Percentiles rank a stretch among this genome's conserved stretches.
These are phyloP conservation scores for Harmothoe impar DNA, from an alignment of 2,888 invertebrate species.

Conservation along the genomic window DNA sequence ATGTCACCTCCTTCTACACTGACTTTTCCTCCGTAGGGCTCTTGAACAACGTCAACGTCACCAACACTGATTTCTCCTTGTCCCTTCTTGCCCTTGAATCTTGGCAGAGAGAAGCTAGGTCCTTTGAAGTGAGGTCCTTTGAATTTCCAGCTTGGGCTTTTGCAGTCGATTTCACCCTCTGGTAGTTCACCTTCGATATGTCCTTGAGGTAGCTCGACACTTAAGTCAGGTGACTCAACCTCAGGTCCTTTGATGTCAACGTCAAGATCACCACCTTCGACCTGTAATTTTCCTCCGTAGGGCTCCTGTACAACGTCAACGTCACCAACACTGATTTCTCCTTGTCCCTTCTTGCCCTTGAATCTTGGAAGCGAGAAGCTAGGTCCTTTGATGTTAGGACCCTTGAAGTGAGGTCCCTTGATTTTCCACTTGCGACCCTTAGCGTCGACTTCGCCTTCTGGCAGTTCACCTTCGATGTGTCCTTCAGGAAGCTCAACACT, in stretches of 20 bases:
- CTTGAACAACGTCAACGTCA: no score
- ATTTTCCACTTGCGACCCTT: conserved; percentile 43
- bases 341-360: conserved; percentile 19
- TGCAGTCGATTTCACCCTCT: background rate
- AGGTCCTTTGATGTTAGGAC: conserved; percentile 17
- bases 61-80: no score
- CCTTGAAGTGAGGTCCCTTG: conserved; percentile 34
- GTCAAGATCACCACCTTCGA: conserved; percentile 6
- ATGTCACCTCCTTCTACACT: no score
- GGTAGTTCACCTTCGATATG: conserved; percentile 20
- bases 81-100: no score
- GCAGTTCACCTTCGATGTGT: conserved; percentile 26
- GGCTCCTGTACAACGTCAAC: conserved; percentile 41
- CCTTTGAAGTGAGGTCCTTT: conserved; percentile 40
- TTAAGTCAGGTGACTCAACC: conserved; percentile 8
- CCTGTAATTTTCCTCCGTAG: conserved; percentile 1
- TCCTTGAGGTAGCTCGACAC: conserved; percentile 29
- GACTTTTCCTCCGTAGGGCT: no score
- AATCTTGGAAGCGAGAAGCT: conserved; percentile 20
- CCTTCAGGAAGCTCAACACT: conserved; percentile 14
- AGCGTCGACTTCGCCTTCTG: conserved; percentile 28
- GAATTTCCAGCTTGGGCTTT: conserved; percentile 20
- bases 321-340: conserved; percentile 57
- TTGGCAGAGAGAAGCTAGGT: no score
- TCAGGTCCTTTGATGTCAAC: conserved; percentile 16